Evolutionary conservation across 2,888 invertebrate species (phyloP).

Genomic region (Boloria selene): DNA sequence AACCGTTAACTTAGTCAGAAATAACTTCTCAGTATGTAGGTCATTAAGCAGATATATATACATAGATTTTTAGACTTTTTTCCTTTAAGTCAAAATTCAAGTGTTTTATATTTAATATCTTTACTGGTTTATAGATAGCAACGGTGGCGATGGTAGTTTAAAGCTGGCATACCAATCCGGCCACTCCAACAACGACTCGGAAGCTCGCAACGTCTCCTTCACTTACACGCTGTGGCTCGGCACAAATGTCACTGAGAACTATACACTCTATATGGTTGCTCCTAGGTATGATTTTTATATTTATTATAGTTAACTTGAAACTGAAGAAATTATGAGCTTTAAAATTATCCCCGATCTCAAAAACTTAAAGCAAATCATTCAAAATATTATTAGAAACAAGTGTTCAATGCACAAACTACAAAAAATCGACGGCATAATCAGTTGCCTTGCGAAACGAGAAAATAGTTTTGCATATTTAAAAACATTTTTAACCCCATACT

Average conservation of each 20-base stretch:
- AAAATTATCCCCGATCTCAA: too few species aligned
- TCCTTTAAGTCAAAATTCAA: too few species aligned
- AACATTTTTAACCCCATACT: too few species aligned
- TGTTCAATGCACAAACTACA: too few species aligned
- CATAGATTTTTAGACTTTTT: too few species aligned
- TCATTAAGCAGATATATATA: too few species aligned
- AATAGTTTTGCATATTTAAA: too few species aligned
- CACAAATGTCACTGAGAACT: conserved; percentile 91
- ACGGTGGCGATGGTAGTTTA: conserved; percentile 72
- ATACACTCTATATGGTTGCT: conserved; percentile 88
- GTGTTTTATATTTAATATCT: background rate
- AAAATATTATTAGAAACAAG: too few species aligned
- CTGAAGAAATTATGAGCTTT: background rate
- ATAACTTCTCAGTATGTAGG: too few species aligned
- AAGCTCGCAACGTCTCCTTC: conserved; percentile 87
- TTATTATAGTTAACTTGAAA: background rate
- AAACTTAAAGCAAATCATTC: too few species aligned
- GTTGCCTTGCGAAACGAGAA: too few species aligned
- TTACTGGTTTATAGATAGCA: conserved; percentile 58
- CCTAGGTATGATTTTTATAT: conserved; percentile 83
- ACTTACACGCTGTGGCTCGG: conserved; percentile 95
- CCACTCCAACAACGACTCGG: conserved; percentile 81
- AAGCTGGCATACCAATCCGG: conserved; percentile 76
- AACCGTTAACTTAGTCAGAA: too few species aligned
- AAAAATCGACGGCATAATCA: background rate